Evolutionary conservation across 2,113 vertebrate genomes (phyloP).

Genomic region (Mionectes macconnelli): DNA sequence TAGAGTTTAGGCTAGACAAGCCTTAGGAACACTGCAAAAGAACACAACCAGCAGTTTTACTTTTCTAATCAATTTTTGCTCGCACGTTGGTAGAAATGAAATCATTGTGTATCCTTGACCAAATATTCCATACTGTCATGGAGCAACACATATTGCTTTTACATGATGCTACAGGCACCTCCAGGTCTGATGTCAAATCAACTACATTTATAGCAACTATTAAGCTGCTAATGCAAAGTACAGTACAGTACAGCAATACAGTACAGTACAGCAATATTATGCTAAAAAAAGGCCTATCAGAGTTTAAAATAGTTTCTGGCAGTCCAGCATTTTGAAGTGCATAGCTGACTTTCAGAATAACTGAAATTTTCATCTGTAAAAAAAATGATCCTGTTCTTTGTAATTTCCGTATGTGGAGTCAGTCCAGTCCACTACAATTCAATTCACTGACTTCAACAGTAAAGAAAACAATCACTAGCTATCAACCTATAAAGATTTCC

Average conservation of each 20-base stretch:
- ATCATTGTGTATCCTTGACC: neutral
- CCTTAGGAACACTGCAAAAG: neutral
- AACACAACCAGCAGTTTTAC: neutral
- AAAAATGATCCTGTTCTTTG: neutral
- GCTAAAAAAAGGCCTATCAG: neutral
- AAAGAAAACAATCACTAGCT: slow-evolving; percentile 52
- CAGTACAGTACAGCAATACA: neutral
- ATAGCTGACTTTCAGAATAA: neutral
- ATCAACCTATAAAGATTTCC: slow-evolving; percentile 37
- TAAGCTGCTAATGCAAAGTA: neutral
- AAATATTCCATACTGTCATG: neutral
- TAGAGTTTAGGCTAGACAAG: neutral
- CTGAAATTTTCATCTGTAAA: neutral
- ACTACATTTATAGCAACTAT: neutral
- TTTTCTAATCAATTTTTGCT: neutral
- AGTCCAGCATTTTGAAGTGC: neutral
- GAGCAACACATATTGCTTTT: accelerated
- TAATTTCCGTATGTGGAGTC: slow-evolving; percentile 26
- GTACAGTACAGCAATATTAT: neutral
- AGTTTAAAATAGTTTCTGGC: neutral
- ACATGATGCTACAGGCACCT: neutral
- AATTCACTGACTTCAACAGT: slow-evolving; percentile 6
- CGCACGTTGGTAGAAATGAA: neutral
- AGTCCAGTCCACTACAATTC: slow-evolving; percentile 31
- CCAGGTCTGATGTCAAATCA: neutral